Conservation (phyloP, 2,113 vertebrate species). For the Chelonoidis abingdonii region DNA sequence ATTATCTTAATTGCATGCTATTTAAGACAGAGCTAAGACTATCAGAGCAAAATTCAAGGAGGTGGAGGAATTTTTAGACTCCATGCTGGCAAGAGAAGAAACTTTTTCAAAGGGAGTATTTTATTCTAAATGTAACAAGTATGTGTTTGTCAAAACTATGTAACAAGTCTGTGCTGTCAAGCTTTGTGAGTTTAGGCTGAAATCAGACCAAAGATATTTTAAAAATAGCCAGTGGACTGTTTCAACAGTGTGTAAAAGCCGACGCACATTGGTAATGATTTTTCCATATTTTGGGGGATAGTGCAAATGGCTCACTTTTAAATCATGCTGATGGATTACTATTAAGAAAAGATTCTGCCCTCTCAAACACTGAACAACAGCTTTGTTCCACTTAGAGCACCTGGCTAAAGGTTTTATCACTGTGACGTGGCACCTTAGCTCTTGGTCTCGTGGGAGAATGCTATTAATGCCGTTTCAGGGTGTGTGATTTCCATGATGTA, state of each 20-base stretch:
- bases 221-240: background rate
- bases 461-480: background rate
- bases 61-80: background rate
- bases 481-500: background rate
- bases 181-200: background rate
- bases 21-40: constrained; percentile 4
- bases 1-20: constrained; percentile 51
- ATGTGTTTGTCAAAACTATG: background rate
- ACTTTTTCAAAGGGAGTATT: background rate
- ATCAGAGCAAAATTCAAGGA: background rate
- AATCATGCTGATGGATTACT: background rate
- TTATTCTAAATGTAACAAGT: background rate
- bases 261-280: background rate
- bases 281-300: constrained; percentile 10
- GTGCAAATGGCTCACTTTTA: background rate
- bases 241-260: background rate
- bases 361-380: background rate
- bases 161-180: background rate
- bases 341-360: background rate
- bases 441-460: background rate
- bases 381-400: background rate
- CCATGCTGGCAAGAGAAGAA: background rate
- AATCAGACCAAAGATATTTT: background rate
- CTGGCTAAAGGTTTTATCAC: background rate
- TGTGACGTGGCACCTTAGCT: background rate